phyloP scores from a whole-genome alignment of 2,113 vertebrate genomes.

The Megalops atlanticus region DNA sequence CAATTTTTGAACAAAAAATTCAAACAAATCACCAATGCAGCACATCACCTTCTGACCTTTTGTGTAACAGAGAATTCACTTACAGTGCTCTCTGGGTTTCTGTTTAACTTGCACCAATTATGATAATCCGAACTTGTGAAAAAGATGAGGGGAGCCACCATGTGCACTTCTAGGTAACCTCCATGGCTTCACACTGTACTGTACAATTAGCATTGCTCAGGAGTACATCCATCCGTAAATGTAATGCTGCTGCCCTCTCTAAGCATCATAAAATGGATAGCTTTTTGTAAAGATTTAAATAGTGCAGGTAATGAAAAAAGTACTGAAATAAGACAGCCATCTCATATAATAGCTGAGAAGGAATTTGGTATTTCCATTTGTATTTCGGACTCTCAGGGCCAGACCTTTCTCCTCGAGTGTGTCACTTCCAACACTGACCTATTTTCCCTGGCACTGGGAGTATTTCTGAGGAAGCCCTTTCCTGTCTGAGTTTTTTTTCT shows the following conservation, averaged over 20 bases:
- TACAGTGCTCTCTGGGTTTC: neutral
- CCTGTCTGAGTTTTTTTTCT: neutral
- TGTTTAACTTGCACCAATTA: neutral
- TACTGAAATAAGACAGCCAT: neutral
- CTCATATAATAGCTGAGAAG: neutral
- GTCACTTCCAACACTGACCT: slow-evolving; percentile 22
- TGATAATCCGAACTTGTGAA: neutral
- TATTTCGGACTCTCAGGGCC: neutral
- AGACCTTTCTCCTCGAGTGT: neutral
- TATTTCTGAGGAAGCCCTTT: neutral
- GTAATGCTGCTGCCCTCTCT: neutral
- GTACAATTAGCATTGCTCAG: neutral
- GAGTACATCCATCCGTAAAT: neutral
- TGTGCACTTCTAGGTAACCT: neutral
- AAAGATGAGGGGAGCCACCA: neutral
- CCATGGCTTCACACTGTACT: neutral
- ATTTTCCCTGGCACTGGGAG: slow-evolving; percentile 2
- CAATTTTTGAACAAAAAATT: neutral
- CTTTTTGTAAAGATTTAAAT: neutral
- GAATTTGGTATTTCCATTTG: slow-evolving; percentile 6
- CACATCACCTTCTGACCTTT: neutral
- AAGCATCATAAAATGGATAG: neutral
- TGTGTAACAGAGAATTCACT: neutral
- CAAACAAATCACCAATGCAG: neutral
- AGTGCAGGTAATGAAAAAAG: neutral